Base-by-base conservation (phyloP, 2,888 invertebrate genomes). In the Drosophila tanythrix region DNA sequence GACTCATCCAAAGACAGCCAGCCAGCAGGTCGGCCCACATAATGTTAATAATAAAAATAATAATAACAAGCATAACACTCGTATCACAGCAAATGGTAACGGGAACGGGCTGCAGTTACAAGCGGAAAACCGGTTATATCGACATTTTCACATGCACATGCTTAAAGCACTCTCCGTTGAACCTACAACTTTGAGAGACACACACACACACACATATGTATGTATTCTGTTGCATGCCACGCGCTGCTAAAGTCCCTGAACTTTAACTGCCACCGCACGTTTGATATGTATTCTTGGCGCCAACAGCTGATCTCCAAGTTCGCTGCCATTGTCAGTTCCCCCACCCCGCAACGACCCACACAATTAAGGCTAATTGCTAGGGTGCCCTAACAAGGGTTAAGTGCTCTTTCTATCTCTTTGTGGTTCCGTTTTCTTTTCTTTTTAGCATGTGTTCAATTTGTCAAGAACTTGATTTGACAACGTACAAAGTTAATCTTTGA, bases 341-440 rank as follows among this genome's bases (percentile, higher is more conserved):
- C 27, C 51, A 21, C 38, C 46, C 5, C 36, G 38, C n/a, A 38
- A 15, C 21, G 46, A 21, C 10, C 21, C 38, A 38, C 62, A 67
- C 81, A 84, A 84, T 82, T 81, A 76, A 76, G 67, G 43, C 66
- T 74, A 79, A 84, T 84, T 81, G 81, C 61, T 74, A 31, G 70
- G 79, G 72, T 66, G 70, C 58, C 66, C 51, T 29, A 29, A n/a
- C 48, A 21, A 83, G 58, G 85, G 82, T 81, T 70, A 82, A 88
- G 76, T 84, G 82, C 48, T 76, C 70, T 55, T 50, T 65, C 70
- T 64, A 69, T 73, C 58, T 60, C 55, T 70, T 76, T 66, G 73
- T 70, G 62, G 72, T 56, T 57, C 51, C 57, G 33, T 55, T 66
- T 60, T 50, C 48, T 48, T 27, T 40, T 6, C 53, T 51, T 35